These are phyloP conservation scores for Apostichopus parvimensis DNA, from an alignment of 35 echinoderm and acorn worm genomes.

Conservation along the genomic window DNA sequence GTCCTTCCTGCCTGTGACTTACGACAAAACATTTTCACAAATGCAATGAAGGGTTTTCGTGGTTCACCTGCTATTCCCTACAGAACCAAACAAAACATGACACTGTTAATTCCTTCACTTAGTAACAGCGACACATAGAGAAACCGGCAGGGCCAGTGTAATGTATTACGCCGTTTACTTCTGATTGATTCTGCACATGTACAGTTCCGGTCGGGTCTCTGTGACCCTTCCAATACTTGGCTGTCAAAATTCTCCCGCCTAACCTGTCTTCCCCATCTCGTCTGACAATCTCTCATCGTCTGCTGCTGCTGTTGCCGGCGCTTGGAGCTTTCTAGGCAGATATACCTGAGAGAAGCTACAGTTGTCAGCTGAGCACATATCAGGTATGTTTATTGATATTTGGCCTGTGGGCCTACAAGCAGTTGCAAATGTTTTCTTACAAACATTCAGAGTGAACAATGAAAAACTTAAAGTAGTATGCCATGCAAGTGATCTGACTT, in stretches of 20 bases:
- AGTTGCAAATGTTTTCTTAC: background rate
- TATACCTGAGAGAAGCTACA: background rate
- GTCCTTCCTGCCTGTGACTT: too few species aligned
- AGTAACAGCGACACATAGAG: background rate
- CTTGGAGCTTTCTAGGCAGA: background rate
- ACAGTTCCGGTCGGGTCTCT: background rate
- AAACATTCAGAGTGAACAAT: background rate
- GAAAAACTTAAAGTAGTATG: background rate
- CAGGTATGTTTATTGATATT: conserved; percentile 5
- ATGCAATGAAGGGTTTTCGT: background rate
- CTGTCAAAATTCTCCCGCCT: background rate
- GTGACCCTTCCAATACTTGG: background rate
- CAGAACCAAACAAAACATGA: background rate
- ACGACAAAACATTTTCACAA: background rate
- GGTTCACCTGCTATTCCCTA: background rate
- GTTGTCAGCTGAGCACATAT: background rate
- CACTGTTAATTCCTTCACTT: background rate
- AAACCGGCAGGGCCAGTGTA: background rate
- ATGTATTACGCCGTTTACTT: background rate
- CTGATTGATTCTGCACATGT: background rate
- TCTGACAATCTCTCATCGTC: background rate
- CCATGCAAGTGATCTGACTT: background rate
- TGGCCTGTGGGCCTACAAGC: background rate
- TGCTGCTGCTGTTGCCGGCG: background rate
- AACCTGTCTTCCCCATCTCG: background rate